phyloP scores from a whole-genome alignment of 2,888 invertebrate species.

The Calephelis perditalis region DNA sequence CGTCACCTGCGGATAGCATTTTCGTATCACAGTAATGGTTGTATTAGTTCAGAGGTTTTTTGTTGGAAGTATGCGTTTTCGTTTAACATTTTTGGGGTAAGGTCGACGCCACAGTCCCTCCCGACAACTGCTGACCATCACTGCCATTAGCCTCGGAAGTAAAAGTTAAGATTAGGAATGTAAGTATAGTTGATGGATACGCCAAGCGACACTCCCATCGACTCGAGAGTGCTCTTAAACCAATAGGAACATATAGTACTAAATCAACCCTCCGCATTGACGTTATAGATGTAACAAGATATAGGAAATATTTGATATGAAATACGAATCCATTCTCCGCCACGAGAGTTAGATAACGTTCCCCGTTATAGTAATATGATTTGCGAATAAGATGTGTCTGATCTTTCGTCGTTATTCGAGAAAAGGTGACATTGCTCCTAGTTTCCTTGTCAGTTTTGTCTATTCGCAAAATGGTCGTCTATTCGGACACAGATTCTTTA shows the following conservation, averaged over 20 bases:
- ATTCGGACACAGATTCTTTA: too few relatives aligned
- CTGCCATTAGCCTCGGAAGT: slow-evolving; percentile 64
- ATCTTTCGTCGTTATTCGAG: too few relatives aligned
- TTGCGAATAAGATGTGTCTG: background rate
- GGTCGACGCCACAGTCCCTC: slow-evolving; percentile 53
- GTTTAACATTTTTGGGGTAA: slow-evolving; percentile 48
- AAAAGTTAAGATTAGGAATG: slow-evolving; percentile 44
- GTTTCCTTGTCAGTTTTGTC: too few relatives aligned
- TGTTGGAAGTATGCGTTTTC: slow-evolving; percentile 42
- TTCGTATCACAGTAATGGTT: slow-evolving; percentile 15
- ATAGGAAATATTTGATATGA: slow-evolving; percentile 6
- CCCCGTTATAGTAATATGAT: background rate
- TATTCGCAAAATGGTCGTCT: too few relatives aligned
- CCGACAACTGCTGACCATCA: slow-evolving; percentile 65
- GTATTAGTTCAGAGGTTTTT: slow-evolving; percentile 43
- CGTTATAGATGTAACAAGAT: slow-evolving; percentile 3
- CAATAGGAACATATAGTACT: slow-evolving; percentile 19
- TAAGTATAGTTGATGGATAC: slow-evolving; percentile 35
- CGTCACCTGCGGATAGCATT: slow-evolving; percentile 15
- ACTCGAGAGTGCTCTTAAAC: slow-evolving; percentile 15
- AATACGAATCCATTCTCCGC: background rate
- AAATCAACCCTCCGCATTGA: background rate
- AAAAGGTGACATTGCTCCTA: too few relatives aligned
- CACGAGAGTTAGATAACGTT: background rate
- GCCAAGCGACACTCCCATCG: slow-evolving; percentile 26